Base-by-base conservation (phyloP, 2,113 vertebrate genomes). In the Sylvia atricapilla region DNA sequence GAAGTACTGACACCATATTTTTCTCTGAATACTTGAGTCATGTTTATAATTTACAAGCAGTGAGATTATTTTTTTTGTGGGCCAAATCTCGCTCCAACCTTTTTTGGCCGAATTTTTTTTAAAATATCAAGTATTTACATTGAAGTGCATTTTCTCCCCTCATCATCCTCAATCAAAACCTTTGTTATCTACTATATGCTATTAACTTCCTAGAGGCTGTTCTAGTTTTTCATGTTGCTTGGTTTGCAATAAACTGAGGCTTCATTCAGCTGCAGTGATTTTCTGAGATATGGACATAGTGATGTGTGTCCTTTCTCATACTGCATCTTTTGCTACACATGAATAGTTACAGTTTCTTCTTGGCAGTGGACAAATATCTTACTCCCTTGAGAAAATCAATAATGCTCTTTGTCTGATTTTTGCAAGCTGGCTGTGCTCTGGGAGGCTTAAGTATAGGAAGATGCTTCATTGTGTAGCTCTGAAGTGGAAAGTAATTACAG, bases 401-500 rank as follows among this genome's bases (percentile, higher is more conserved):
- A 55, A 72, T 87, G 44, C 76, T 96, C 78, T 93, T 93, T 94
- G 72, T 97, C 81, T 6, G 8, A 70, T 91, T 95, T 92, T 84
- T 95, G 67, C 44, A 27, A 90, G 80, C 75, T 90, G 80, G 44
- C 70, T n/a, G 3, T 90, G 72, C 15, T 72, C 55, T 95, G 84
- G 75, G 56, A 94, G 62, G 72, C 70, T 72, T 62, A 93, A 93
- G 77, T 73, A 28, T 81, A 64, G 87, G 67, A 85, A 92, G 63
- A 96, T 97, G 92, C 95, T 96, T 97, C 43, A 49, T 95, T 92
- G 83, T 96, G 39, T 95, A 67, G 63, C 85, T 96, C 58, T 95
- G 82, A 97, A 97, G 94, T 95, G 91, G 95, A 92, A 97, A 94
- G 85, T 96, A 97, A 94, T 97, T 97, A 95, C 80, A 80, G 80